Evolutionary conservation across 1,140 invertebrate genomes (phyloP).

Genomic region (Zaprionus taronus): DNA sequence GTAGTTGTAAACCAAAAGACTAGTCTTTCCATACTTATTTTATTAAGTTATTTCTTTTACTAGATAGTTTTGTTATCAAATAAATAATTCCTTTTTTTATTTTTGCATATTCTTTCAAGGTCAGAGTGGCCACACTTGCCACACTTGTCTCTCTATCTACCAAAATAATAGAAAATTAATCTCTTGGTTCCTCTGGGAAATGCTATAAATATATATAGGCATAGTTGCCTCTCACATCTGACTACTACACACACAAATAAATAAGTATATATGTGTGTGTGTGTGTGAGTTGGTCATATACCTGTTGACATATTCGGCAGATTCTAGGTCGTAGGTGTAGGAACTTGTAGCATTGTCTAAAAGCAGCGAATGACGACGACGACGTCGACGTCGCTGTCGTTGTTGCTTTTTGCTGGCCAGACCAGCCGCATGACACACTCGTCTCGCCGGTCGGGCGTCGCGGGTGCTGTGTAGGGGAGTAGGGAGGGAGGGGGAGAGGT

Average conservation of each 20-base stretch:
- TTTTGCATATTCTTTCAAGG: conserved; percentile 31
- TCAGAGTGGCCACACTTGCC: background rate
- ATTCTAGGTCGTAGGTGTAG: conserved; percentile 82
- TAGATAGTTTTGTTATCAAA: background rate
- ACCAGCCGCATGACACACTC: conserved; percentile 72
- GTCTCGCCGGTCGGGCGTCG: conserved; percentile 25
- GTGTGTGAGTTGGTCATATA: conserved; percentile 46
- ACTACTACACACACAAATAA: conserved; percentile 5
- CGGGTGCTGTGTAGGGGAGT: background rate
- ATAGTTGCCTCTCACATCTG: conserved; percentile 32
- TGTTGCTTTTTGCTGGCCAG: conserved; percentile 48
- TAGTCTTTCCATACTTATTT: too few species aligned
- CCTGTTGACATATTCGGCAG: conserved; percentile 81
- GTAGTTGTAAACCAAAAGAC: too few species aligned
- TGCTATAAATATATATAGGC: conserved; percentile 33
- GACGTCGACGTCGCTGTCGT: conserved; percentile 41
- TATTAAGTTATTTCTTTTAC: too few species aligned
- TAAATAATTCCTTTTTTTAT: background rate
- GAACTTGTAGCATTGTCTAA: conserved; percentile 82
- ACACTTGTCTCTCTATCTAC: background rate
- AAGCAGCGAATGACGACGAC: conserved; percentile 79
- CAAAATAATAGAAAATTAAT: conserved; percentile 14
- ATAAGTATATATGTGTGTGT: conserved; percentile 10
- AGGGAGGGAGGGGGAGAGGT: background rate
- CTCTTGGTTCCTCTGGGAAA: conserved; percentile 23